Evolutionary conservation across 2,797 vertebrate genomes (phyloP), one percentile per base, ranked within the genome.

Genomic region (Anguilla megastoma): DNA sequence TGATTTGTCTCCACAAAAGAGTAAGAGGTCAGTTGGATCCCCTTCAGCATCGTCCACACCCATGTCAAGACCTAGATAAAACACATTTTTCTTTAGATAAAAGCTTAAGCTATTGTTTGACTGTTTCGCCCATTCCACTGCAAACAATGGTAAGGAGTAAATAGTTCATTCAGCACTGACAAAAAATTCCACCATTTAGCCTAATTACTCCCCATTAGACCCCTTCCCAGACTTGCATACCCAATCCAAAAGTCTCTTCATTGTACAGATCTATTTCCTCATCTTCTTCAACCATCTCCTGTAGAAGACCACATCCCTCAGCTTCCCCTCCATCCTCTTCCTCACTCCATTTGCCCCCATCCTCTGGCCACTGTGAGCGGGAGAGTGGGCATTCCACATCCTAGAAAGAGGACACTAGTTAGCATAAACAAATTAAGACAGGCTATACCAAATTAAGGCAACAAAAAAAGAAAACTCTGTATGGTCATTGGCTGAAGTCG

Each of bases 231-330:
- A 8, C 48, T 52, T 18, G 30, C 92, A 90, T 94, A 97, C 98
- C 97, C 94, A 97, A 93, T 54, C 96, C 97, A 92, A 97, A 97
- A 0, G 97, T 98, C 93, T 97, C 97, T 16, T 97, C 96, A 0
- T 97, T 97, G 94, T 97, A 95, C n/a, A 97, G 90, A 82, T 97
- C 96, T 2, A 97, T 95, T 27, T 96, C 94, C 88, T 96, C 96
- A 86, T 98, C 97, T 85, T 98, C 97, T 90, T 97, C 96, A 0
- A 92, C 96, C 95, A 97, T 97, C 92, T 96, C 96, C 92, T 97
- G 95, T 90, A 96, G 91, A 18, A 96, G 92, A 6, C 93, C 93
- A 2, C 63, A 95, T 89, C 96, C 94, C 87, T 94, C 96, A 91
- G 95, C 93, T 2, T 88, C 90, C 0, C 89, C 27, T 21, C 80